phyloP scores from a whole-genome alignment of 2,888 invertebrate genomes.

The Tetragonisca angustula region DNA sequence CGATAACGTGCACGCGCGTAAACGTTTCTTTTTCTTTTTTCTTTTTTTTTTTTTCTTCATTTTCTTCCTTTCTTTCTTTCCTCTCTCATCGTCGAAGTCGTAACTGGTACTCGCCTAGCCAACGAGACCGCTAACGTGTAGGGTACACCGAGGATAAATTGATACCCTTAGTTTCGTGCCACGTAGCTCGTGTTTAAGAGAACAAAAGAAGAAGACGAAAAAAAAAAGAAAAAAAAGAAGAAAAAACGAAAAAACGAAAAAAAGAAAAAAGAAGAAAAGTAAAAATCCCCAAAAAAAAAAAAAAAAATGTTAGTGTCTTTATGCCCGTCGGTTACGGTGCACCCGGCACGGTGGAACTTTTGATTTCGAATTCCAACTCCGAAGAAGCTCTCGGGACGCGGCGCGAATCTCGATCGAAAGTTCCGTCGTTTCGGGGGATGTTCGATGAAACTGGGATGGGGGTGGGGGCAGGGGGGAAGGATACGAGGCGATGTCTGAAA shows the following conservation, averaged over 20 bases:
- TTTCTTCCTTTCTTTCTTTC: background rate
- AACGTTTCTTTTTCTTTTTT: conserved; percentile 2
- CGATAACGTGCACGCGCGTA: background rate
- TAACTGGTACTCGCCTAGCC: conserved; percentile 27
- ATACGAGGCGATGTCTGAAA: conserved; percentile 1
- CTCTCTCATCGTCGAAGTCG: background rate
- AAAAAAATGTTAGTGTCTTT: conserved; percentile 58
- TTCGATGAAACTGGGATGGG: too few species aligned
- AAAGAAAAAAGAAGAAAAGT: background rate
- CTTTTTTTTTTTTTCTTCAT: too few species aligned
- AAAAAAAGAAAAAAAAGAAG: conserved; percentile 30
- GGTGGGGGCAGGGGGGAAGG: background rate
- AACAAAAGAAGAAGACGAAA: conserved; percentile 24
- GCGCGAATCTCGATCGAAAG: conserved; percentile 52
- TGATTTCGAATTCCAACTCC: conserved; percentile 50
- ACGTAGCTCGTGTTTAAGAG: conserved; percentile 60
- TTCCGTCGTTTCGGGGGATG: conserved; percentile 50
- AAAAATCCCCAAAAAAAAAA: conserved; percentile 29
- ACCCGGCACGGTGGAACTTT: conserved; percentile 65
- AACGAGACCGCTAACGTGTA: conserved; percentile 58
- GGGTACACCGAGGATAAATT: conserved; percentile 62
- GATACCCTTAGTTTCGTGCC: conserved; percentile 67
- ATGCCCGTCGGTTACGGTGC: conserved; percentile 64
- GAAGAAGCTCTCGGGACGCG: conserved; percentile 61
- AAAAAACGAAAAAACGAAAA: background rate